Evolutionary conservation across 2,888 invertebrate genomes (phyloP), one percentile per base, ranked within the genome.

Genomic region (Gerosis bhagava): DNA sequence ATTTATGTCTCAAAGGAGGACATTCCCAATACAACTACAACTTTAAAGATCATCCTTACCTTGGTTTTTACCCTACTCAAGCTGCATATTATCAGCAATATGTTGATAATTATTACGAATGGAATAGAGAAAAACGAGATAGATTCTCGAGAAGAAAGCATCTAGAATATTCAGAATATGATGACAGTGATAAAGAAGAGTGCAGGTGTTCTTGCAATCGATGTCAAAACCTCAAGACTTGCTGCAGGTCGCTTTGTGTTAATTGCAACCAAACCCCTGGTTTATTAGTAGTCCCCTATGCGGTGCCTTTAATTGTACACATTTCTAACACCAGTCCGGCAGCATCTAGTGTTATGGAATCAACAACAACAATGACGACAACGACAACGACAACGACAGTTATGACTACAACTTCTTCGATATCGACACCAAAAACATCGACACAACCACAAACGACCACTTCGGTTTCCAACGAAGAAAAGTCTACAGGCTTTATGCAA

Each of bases 261-360:
- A 44, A 37, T 5, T 62, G 62, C 37, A 47, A 50, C 3, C 28
- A 29, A 10, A 24, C 13, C 21, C 50, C 21, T 7, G 41, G 44
- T 1, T 5, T 57, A 7, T 2, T 57, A 4, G 6, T 53, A 3
- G 46, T 59, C 6, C 62, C 60, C 7, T 59, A 57, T 37, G 53
- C 57, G 4, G 43, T 60, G 3, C 60, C 59, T 11, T 12, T 39
- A 12, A 19, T 39, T n/a, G 10, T 46, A 25, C 17, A 46, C 1
- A 6, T 46, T 5, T 31, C 45, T 13, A 25, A 11, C 25, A 22
- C 50, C 25, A 17, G 54, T 21, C 6, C 8, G 6, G 11, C 11
- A 12, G n/a, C 28, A 25, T 11, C 22, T 19, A 48, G 10, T 16
- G 39, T 6, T n/a, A 16, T 19, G 12, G 22, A 22, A 6, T 34